A percentile compares a stretch with the other conserved stretches of the same genome.
Conservation (phyloP, 1,140 invertebrate genomes). For the Solenopsis invicta region DNA sequence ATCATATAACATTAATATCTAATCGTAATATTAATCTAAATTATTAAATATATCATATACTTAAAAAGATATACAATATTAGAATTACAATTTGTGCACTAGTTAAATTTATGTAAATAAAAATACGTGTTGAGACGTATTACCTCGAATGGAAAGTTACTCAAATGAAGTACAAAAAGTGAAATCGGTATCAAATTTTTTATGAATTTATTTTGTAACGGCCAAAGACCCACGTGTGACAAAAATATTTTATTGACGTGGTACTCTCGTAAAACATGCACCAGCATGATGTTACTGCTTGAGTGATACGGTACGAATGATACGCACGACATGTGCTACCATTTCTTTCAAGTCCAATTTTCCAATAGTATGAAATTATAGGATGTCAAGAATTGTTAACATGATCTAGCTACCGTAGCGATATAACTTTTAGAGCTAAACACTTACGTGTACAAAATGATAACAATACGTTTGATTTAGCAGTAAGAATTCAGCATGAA, state of each 20-base stretch:
- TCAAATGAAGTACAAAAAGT: background rate
- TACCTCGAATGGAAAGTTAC: background rate
- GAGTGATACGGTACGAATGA: background rate
- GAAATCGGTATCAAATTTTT: background rate
- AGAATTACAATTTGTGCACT: background rate
- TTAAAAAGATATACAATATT: background rate
- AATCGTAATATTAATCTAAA: background rate
- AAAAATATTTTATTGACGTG: constrained; percentile 2
- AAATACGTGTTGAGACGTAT: background rate
- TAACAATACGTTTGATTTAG: background rate
- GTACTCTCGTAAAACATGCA: background rate
- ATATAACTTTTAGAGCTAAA: background rate
- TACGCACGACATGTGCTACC: background rate
- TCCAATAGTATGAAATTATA: background rate
- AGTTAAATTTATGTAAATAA: background rate
- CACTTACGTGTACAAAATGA: background rate
- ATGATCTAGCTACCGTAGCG: background rate
- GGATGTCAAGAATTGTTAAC: background rate
- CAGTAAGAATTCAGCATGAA: background rate
- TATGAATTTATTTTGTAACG: background rate
- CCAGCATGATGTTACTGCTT: background rate
- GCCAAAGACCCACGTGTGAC: background rate
- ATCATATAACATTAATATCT: constrained; percentile 30
- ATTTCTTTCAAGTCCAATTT: background rate
- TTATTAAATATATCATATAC: background rate